Conservation (phyloP, 2,888 invertebrate species). For the Tipula lateralis region DNA sequence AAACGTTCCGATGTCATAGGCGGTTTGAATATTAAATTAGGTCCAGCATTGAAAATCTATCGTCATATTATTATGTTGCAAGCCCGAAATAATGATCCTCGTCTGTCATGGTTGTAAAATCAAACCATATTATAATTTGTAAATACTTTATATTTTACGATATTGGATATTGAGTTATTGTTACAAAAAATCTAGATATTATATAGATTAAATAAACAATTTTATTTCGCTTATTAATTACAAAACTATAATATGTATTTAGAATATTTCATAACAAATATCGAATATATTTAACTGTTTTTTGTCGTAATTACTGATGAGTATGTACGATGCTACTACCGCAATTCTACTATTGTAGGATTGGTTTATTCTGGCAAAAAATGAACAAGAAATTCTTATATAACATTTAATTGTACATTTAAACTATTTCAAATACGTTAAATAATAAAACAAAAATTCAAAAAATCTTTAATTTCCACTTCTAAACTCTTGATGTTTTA, state of each 20-base stretch:
- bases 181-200: neutral
- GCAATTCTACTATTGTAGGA: neutral
- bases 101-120: slow-evolving; percentile 40
- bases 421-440: neutral
- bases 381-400: neutral
- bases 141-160: neutral
- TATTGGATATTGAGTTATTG: neutral
- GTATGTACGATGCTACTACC: neutral
- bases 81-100: slow-evolving; percentile 63
- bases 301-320: neutral
- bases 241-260: neutral
- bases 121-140: neutral
- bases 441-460: neutral
- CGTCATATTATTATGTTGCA: slow-evolving; percentile 77
- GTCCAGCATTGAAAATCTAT: slow-evolving; percentile 82
- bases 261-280: neutral
- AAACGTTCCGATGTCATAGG: slow-evolving; percentile 78
- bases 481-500: too few relatives aligned
- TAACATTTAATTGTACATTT: neutral
- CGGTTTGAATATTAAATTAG: slow-evolving; percentile 75
- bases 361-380: neutral
- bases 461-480: too few relatives aligned
- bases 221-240: slow-evolving; percentile 4
- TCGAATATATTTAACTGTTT: neutral
- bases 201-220: neutral